Evolutionary conservation across 92 coral and sea anemone species (phyloP).

Genomic region (Blastomussa wellsi): DNA sequence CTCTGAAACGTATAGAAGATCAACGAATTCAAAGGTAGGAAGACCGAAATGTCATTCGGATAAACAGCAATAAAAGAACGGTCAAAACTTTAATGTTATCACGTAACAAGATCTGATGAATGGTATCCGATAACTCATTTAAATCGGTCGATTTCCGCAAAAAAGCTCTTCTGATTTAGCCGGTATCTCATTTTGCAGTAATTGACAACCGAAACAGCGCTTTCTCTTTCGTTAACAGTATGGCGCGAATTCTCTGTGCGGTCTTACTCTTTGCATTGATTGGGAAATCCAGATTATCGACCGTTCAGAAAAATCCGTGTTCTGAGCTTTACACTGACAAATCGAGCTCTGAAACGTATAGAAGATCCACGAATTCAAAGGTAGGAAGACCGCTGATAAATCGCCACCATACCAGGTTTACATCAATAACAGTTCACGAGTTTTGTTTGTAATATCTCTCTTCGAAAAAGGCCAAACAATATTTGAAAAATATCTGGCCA

Average conservation of each 20-base stretch:
- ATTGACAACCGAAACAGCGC: neutral
- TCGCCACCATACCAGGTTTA: neutral
- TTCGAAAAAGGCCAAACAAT: neutral
- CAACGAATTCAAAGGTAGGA: slow-evolving; percentile 12
- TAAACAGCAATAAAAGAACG: slow-evolving; percentile 18
- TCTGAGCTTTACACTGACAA: neutral
- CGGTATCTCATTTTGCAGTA: neutral
- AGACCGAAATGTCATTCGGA: neutral
- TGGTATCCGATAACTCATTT: slow-evolving; percentile 27
- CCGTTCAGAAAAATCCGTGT: neutral
- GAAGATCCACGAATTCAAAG: neutral
- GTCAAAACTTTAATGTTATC: slow-evolving; percentile 7
- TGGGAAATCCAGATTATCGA: neutral
- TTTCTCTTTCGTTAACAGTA: neutral
- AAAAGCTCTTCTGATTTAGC: neutral
- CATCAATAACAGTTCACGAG: neutral
- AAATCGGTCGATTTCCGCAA: slow-evolving; percentile 5
- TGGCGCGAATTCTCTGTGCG: neutral
- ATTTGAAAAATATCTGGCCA: neutral
- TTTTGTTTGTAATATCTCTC: neutral
- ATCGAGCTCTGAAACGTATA: neutral
- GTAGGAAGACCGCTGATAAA: neutral
- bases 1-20: neutral
- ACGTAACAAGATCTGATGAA: neutral
- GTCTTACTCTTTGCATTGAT: neutral